These are phyloP conservation scores for Steatocranus sp. DNA, from an alignment of 2,797 vertebrate genomes.

Conservation along the genomic window DNA sequence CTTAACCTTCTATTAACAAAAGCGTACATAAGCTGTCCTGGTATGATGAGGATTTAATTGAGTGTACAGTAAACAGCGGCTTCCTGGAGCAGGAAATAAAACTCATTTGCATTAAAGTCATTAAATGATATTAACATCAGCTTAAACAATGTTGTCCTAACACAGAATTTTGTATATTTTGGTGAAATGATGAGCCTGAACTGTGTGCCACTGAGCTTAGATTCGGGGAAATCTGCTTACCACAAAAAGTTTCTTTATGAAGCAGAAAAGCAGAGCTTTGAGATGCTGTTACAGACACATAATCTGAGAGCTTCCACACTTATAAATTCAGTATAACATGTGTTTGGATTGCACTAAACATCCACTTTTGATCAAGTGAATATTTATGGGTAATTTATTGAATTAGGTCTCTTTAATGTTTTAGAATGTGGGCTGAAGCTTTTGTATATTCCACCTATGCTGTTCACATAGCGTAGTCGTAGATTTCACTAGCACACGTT, in stretches of 20 bases:
- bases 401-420: not conserved
- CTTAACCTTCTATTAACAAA: not conserved
- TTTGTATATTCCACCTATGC: not conserved
- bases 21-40: not conserved
- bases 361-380: not conserved
- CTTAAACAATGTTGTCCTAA: not conserved
- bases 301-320: not conserved
- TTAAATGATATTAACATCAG: not conserved
- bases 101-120: not conserved
- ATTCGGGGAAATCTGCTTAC: not conserved
- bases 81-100: not conserved
- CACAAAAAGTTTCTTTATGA: not conserved
- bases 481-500: not conserved
- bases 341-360: not conserved
- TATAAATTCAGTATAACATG: not conserved
- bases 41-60: not conserved
- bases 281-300: not conserved
- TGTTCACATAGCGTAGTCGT: not conserved
- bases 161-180: not conserved
- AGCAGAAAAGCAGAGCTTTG: not conserved
- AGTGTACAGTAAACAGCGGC: not conserved
- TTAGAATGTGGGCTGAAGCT: not conserved
- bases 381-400: not conserved
- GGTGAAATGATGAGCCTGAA: not conserved
- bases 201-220: not conserved